phyloP scores from a whole-genome alignment of 2,888 invertebrate genomes.

The Apamea crenata region DNA sequence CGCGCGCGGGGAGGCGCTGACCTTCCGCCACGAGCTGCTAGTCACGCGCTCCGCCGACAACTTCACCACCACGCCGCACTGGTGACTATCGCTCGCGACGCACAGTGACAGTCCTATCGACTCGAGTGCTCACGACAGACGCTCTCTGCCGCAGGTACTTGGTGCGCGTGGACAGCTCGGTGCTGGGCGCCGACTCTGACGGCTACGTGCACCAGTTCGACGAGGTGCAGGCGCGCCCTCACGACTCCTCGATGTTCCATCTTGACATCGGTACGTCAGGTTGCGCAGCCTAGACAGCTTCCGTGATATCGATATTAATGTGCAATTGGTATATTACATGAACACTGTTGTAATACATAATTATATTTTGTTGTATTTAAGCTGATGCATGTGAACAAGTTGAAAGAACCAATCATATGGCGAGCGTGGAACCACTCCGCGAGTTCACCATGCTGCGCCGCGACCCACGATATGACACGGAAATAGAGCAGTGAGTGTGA shows the following conservation, averaged over 20 bases:
- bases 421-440: conserved; percentile 80
- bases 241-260: conserved; percentile 70
- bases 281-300: not conserved
- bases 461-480: conserved; percentile 75
- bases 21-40: conserved; percentile 80
- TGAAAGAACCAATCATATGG: conserved; percentile 45
- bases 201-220: conserved; percentile 81
- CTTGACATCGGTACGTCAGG: conserved; percentile 74
- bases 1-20: conserved; percentile 80
- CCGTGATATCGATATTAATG: not conserved
- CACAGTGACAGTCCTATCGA: too few relatives aligned
- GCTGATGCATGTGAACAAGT: conserved; percentile 76
- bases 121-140: not conserved
- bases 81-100: conserved; percentile 58
- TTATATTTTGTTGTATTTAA: conserved; percentile 48
- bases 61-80: conserved; percentile 74
- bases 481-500: conserved; percentile 68
- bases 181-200: conserved; percentile 80
- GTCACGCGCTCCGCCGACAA: conserved; percentile 72
- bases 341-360: not conserved
- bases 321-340: too few relatives aligned
- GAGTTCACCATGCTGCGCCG: conserved; percentile 80
- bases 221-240: conserved; percentile 67
- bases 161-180: conserved; percentile 83
- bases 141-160: conserved; percentile 75